phyloP scores from a whole-genome alignment of 1,140 invertebrate genomes.

The Sycobia sp. region DNA sequence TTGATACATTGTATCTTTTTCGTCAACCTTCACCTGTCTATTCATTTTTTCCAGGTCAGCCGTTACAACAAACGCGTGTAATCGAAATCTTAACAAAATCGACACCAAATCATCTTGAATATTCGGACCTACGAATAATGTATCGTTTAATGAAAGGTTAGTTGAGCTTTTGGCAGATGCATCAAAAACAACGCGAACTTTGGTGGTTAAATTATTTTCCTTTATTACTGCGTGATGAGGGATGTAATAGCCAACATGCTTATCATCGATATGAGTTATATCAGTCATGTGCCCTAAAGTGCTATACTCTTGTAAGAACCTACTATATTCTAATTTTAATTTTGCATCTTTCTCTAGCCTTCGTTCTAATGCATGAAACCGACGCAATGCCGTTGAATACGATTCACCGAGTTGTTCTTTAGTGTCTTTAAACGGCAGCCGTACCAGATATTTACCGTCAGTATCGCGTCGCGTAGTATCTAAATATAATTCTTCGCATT shows the following conservation, averaged over 20 bases:
- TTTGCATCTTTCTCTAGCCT: background rate
- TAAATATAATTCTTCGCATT: too few species aligned
- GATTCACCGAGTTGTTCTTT: background rate
- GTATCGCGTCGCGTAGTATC: background rate
- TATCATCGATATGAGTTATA: background rate
- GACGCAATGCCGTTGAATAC: background rate
- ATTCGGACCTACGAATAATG: background rate
- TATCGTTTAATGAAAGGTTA: background rate
- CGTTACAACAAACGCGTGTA: background rate
- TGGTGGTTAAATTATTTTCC: background rate
- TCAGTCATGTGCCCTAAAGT: too few species aligned
- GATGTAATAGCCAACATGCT: background rate
- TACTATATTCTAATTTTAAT: too few species aligned
- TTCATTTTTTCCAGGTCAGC: background rate
- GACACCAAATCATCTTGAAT: background rate
- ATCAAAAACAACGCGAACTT: background rate
- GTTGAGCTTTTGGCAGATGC: background rate
- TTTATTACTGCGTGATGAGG: background rate
- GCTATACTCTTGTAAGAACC: too few species aligned
- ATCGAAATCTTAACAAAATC: background rate
- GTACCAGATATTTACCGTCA: background rate
- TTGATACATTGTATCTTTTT: background rate
- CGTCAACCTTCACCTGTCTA: background rate
- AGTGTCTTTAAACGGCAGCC: background rate
- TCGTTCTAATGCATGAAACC: background rate